Conservation (phyloP, 2,113 vertebrate species). For the Elgaria multicarinata region DNA sequence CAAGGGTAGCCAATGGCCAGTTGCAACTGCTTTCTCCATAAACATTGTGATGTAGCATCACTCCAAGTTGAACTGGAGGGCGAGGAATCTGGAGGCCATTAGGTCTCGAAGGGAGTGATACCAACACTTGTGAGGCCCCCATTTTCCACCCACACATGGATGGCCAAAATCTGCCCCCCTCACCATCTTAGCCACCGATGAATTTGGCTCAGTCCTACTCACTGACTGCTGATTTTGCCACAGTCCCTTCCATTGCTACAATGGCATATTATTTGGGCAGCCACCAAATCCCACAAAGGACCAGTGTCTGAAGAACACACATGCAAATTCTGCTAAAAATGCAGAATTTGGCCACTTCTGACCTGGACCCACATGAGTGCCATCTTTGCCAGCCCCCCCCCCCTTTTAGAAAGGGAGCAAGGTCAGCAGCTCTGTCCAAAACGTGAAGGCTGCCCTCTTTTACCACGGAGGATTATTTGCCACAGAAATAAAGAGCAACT, state of each 20-base stretch:
- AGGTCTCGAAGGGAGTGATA: too few species aligned
- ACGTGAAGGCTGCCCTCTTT: background rate
- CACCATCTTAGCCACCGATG: background rate
- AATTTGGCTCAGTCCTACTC: too few species aligned
- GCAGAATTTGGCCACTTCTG: background rate
- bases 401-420: background rate
- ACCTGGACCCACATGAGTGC: too few species aligned
- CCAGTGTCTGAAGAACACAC: background rate
- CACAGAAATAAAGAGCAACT: conserved; percentile 2
- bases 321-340: background rate
- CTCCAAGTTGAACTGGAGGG: too few species aligned
- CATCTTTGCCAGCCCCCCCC: background rate
- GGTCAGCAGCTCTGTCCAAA: background rate
- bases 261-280: background rate
- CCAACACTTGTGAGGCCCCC: too few species aligned
- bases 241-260: background rate
- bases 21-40: too few species aligned
- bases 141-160: too few species aligned
- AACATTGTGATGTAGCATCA: too few species aligned
- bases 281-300: background rate
- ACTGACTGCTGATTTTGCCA: background rate
- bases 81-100: too few species aligned
- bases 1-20: too few species aligned
- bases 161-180: background rate
- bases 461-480: background rate